A percentile compares a stretch with the other conserved stretches of the same genome.
These are phyloP conservation scores for Danio aesculapii DNA, from an alignment of 2,797 vertebrate genomes.

Conservation along the genomic window DNA sequence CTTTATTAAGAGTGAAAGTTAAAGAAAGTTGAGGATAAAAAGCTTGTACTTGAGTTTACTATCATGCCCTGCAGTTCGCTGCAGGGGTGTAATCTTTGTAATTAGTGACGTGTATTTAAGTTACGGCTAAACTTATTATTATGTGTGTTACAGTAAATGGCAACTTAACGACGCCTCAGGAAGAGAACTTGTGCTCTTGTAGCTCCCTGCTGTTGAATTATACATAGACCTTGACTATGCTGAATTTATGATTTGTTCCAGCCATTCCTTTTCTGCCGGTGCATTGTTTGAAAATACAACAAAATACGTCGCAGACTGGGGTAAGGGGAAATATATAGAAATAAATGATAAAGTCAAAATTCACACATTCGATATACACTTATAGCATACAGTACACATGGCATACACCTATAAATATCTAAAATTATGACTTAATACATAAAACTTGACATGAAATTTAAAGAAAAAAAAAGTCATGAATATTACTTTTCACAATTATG, in stretches of 20 bases:
- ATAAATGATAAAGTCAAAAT: too few species aligned
- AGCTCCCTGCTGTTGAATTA: conserved; percentile 22
- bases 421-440: too few species aligned
- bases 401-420: too few species aligned
- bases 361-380: too few species aligned
- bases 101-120: not conserved
- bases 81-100: conserved; percentile 2
- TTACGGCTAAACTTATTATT: not conserved
- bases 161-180: not conserved
- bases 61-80: conserved; percentile 29
- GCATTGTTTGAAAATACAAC: not conserved
- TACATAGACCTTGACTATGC: not conserved
- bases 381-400: too few species aligned
- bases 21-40: not conserved
- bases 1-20: too few species aligned
- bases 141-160: conserved; percentile 8
- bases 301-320: conserved; percentile 1
- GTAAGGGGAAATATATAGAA: not conserved
- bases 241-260: conserved; percentile 7
- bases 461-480: too few species aligned
- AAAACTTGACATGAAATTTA: too few species aligned
- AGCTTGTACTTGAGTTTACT: conserved; percentile 6
- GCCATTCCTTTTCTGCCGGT: not conserved
- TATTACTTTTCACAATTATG: too few species aligned
- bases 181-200: not conserved